Conservation (phyloP, 2,888 invertebrate species). For the Cheilosia variabilis region DNA sequence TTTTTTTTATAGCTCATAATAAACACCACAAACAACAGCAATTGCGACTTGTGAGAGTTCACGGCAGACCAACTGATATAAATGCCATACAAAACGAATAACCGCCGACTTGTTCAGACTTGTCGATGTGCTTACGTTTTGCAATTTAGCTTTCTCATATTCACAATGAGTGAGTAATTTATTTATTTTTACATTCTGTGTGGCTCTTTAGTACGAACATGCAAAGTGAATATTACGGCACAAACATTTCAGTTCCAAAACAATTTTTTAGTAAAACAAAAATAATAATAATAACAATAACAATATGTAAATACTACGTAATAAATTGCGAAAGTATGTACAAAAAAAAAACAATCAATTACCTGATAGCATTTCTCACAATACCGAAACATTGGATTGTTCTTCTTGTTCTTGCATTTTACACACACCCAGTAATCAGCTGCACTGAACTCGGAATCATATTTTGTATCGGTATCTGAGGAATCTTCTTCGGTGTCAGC, state of each 20-base stretch:
- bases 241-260: constrained; percentile 54
- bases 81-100: constrained; percentile 12
- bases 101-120: constrained; percentile 37
- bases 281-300: neutral
- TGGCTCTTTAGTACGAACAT: neutral
- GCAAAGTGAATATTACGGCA: neutral
- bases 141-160: neutral
- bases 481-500: constrained; percentile 79
- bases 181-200: constrained; percentile 6
- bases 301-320: too few species aligned
- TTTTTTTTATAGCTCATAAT: neutral
- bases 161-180: constrained; percentile 1
- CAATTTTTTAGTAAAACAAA: constrained; percentile 1
- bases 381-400: constrained; percentile 88
- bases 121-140: constrained; percentile 20
- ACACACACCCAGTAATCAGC: constrained; percentile 88
- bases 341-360: constrained; percentile 13
- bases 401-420: constrained; percentile 86
- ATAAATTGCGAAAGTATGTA: neutral
- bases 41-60: constrained; percentile 16
- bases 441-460: constrained; percentile 85
- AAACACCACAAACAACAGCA: neutral
- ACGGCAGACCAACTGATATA: constrained; percentile 9
- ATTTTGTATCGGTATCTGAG: constrained; percentile 76
- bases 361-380: constrained; percentile 90